Base-by-base conservation (phyloP, 2,888 invertebrate genomes). In the Escarpia spicata region DNA sequence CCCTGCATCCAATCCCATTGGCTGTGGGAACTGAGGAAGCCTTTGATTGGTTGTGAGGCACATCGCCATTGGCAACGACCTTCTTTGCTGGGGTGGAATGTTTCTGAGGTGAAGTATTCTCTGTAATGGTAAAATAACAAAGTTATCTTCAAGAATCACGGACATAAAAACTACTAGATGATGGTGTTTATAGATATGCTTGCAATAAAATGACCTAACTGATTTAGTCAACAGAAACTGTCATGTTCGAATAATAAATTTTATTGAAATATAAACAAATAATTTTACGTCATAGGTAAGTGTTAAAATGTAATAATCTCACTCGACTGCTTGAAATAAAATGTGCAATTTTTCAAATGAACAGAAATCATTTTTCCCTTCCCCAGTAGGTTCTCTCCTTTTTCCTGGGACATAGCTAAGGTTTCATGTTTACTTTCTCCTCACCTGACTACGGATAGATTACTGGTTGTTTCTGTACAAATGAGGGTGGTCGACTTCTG, bases 61-160 rank as follows among this genome's bases (percentile, higher is more conserved):
- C 75, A 26, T 75, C 75, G 6, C 75, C 75, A 75, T 75, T 75
- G 75, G 26, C 75, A 75, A 75, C 75, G n/a, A 75, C 26, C 75
- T 75, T 75, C 75, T 75, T 75, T 19, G 75, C 75, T 75, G 75
- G 75, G 19, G 75, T 75, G 75, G 75, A 75, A 75, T 75, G 75
- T 75, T 75, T 75, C n/a, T 75, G 75, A 19, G 75, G 75, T n/a
- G 75, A 75, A 3, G 75, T 26, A n/a, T 75, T 75, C 75, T 75
- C 75, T 75, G 75, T 19, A 75, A 75, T 75, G 26, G 26, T 75
- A 75, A 75, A 75, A 26, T 26, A 26, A 75, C 26, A 75, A n/a
- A 75, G 15, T 19, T n/a, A 75, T 6, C 19, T 19, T 75, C 75
- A 19, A 3, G 26, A 75, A 75, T 26, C 75, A 75, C n/a, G 2